Conservation (phyloP, 2,113 vertebrate species). For the Festucalex cinctus region DNA sequence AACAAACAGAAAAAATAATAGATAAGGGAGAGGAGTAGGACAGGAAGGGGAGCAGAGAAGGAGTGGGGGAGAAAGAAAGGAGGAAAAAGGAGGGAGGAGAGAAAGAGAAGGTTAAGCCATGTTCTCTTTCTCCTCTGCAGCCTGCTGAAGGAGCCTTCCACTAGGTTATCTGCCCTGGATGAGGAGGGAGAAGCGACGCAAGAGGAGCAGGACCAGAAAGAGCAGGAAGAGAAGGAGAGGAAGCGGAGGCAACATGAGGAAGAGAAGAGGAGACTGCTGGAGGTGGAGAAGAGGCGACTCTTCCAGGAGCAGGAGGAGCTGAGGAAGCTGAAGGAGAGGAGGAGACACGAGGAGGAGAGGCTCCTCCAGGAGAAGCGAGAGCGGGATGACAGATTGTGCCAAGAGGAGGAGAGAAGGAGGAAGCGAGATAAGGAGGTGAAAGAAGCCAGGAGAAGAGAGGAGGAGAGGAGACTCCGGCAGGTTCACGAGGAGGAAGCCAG, state of each 20-base stretch:
- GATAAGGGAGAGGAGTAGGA: no score
- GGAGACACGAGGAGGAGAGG: slow-evolving; percentile 39
- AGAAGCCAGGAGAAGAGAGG: background rate
- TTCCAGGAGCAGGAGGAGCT: slow-evolving; percentile 42
- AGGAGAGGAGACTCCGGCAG: background rate
- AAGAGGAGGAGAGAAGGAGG: slow-evolving; percentile 23
- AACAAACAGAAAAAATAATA: no score
- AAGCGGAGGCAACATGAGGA: slow-evolving; percentile 38
- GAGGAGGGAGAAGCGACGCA: slow-evolving; percentile 22
- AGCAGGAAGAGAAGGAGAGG: slow-evolving; percentile 22
- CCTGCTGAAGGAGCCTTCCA: background rate
- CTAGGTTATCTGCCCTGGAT: background rate
- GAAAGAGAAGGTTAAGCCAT: background rate
- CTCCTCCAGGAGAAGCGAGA: slow-evolving; percentile 49
- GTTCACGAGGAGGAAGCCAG: slow-evolving; percentile 9
- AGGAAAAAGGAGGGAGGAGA: no score
- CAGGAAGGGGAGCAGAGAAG: no score
- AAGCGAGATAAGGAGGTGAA: background rate
- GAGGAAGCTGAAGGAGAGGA: slow-evolving; percentile 42
- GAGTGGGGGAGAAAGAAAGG: no score
- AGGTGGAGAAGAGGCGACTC: slow-evolving; percentile 53
- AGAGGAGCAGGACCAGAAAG: slow-evolving; percentile 25
- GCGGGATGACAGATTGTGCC: slow-evolving; percentile 38
- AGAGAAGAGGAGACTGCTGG: slow-evolving; percentile 48
- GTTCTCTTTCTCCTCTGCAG: background rate